phyloP scores from a whole-genome alignment of 1,140 invertebrate genomes.

The Drosophila kikkawai region DNA sequence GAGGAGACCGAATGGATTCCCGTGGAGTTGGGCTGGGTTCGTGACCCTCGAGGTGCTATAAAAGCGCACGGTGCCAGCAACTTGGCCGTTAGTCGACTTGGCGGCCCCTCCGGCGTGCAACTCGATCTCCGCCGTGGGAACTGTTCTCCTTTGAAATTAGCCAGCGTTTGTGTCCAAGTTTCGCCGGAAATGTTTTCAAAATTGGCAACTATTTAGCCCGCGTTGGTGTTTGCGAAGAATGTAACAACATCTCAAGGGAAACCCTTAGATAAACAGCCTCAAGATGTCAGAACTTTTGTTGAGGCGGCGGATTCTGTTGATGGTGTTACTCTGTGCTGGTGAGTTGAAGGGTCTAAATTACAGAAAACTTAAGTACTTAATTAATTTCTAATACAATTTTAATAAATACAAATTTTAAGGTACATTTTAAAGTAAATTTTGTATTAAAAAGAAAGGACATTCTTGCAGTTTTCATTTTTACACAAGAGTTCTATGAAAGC shows the following conservation, averaged over 20 bases:
- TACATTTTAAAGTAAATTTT: too few species aligned
- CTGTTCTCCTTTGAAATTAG: constrained; percentile 9
- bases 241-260: constrained; percentile 8
- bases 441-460: too few species aligned
- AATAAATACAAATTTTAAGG: not conserved
- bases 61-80: constrained; percentile 43
- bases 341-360: not conserved
- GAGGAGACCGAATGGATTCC: constrained; percentile 27
- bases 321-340: constrained; percentile 55
- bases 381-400: too few species aligned
- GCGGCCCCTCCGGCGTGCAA: constrained; percentile 32
- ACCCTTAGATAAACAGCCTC: not conserved
- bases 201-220: constrained; percentile 24
- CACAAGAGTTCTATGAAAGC: too few species aligned
- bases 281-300: constrained; percentile 38
- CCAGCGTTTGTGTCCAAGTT: not conserved
- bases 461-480: too few species aligned
- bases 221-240: constrained; percentile 27
- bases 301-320: constrained; percentile 33
- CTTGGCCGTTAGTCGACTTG: constrained; percentile 48
- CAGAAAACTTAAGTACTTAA: too few species aligned
- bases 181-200: constrained; percentile 27
- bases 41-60: constrained; percentile 50
- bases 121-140: constrained; percentile 42
- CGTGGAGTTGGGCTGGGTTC: constrained; percentile 25